phyloP scores from a whole-genome alignment of 1,140 invertebrate species.

The Cydia splendana region DNA sequence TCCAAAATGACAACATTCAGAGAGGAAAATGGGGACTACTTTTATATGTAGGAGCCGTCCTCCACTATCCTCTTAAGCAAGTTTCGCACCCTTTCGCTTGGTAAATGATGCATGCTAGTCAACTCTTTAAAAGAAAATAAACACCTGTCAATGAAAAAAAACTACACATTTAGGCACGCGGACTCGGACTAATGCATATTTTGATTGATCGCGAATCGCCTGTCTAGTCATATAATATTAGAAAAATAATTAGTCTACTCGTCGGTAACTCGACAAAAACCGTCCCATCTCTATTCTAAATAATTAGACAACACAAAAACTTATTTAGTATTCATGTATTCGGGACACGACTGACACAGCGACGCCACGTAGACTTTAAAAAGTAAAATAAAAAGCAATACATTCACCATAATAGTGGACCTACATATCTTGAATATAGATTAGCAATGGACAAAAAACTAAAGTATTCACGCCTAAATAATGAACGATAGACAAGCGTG shows the following conservation, averaged over 20 bases:
- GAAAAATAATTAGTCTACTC: not conserved
- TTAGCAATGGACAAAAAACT: slow-evolving; percentile 54
- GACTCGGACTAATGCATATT: not conserved
- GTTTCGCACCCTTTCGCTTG: too few relatives aligned
- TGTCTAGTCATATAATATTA: not conserved
- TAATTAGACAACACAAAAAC: slow-evolving; percentile 51
- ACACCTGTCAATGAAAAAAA: not conserved
- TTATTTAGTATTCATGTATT: slow-evolving; percentile 71
- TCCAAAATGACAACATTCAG: too few relatives aligned
- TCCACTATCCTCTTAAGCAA: too few relatives aligned
- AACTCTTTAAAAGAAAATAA: not conserved
- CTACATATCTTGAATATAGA: slow-evolving; percentile 64
- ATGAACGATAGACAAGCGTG: slow-evolving; percentile 56
- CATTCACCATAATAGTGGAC: slow-evolving; percentile 49
- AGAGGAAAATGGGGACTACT: too few relatives aligned
- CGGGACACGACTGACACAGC: slow-evolving; percentile 53
- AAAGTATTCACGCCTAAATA: slow-evolving; percentile 44
- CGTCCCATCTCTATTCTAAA: slow-evolving; percentile 25
- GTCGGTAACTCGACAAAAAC: not conserved
- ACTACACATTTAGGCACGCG: not conserved
- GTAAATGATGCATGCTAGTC: too few relatives aligned
- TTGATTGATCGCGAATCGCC: not conserved
- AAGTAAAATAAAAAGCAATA: slow-evolving; percentile 49
- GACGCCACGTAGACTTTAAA: slow-evolving; percentile 47
- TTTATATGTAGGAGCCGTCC: too few relatives aligned